phyloP scores from a whole-genome alignment of 2,797 vertebrate genomes.

The Xenopus petersii region DNA sequence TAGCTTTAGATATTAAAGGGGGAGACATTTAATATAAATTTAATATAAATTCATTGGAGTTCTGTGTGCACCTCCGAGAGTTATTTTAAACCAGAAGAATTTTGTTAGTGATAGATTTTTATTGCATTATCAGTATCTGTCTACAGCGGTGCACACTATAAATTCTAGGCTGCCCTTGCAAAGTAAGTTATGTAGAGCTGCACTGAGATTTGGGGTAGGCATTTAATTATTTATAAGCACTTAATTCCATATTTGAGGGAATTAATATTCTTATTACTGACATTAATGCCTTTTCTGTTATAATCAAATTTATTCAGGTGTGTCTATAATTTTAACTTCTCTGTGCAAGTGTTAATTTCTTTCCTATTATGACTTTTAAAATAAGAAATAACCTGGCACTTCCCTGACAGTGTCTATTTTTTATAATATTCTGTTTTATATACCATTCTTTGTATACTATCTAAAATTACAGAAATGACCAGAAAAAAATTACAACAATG shows the following conservation, averaged over 20 bases:
- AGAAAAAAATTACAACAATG: no score
- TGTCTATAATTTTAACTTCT: background rate
- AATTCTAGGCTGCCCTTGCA: background rate
- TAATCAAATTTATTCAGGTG: background rate
- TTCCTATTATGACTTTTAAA: no score
- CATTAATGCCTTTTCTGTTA: background rate
- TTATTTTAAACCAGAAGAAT: conserved; percentile 37
- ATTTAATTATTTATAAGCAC: background rate
- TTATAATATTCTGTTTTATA: no score
- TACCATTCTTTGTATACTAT: no score
- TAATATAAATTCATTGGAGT: conserved; percentile 23
- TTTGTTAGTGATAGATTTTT: conserved; percentile 30
- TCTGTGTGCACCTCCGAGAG: background rate
- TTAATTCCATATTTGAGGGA: background rate
- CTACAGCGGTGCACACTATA: conserved; percentile 14
- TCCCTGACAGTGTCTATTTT: no score
- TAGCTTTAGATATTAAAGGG: conserved; percentile 27
- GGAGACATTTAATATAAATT: conserved; percentile 11
- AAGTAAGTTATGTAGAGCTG: background rate
- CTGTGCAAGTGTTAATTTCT: no score
- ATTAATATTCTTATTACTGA: background rate
- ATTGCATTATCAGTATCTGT: conserved; percentile 33
- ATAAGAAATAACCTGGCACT: no score
- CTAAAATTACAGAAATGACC: no score
- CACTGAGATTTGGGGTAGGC: background rate